phyloP scores from a whole-genome alignment of 2,113 vertebrate species.

The Solea solea region DNA sequence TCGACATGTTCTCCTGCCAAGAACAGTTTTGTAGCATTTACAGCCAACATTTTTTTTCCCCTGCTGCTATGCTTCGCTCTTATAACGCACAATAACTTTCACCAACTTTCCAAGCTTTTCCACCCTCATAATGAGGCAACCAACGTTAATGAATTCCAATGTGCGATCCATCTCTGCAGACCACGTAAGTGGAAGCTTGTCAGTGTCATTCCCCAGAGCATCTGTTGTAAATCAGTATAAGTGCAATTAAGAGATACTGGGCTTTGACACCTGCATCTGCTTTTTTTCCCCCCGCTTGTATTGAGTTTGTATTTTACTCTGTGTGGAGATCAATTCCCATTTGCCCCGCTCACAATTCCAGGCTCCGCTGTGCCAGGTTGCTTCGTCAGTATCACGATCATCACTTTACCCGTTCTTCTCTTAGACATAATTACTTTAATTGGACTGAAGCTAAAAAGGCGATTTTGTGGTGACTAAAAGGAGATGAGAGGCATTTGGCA shows the following conservation, averaged over 20 bases:
- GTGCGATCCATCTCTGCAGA: constrained; percentile 19
- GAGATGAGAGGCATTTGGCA: constrained; percentile 25
- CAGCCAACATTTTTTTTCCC: too few relatives aligned
- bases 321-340: constrained; percentile 42
- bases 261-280: constrained; percentile 34
- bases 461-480: constrained; percentile 21
- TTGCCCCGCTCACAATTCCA: constrained; percentile 9
- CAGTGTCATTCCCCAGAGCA: constrained; percentile 20
- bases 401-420: constrained; percentile 56
- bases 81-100: background rate
- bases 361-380: constrained; percentile 9
- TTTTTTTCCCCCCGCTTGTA: background rate
- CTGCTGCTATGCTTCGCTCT: background rate
- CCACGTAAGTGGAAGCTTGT: constrained; percentile 25
- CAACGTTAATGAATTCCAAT: constrained; percentile 25
- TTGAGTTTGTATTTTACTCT: constrained; percentile 18
- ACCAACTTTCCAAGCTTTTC: constrained; percentile 8
- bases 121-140: background rate
- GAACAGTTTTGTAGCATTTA: too few relatives aligned
- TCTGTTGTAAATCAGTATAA: constrained; percentile 24
- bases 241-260: constrained; percentile 39
- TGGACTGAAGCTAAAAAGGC: constrained; percentile 40
- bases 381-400: too few relatives aligned
- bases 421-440: constrained; percentile 42
- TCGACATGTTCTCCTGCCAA: too few relatives aligned